A percentile compares a stretch with the other conserved stretches of the same genome.
These are phyloP conservation scores for Melitaea cinxia DNA, from an alignment of 1,140 invertebrate species.

Conservation along the genomic window DNA sequence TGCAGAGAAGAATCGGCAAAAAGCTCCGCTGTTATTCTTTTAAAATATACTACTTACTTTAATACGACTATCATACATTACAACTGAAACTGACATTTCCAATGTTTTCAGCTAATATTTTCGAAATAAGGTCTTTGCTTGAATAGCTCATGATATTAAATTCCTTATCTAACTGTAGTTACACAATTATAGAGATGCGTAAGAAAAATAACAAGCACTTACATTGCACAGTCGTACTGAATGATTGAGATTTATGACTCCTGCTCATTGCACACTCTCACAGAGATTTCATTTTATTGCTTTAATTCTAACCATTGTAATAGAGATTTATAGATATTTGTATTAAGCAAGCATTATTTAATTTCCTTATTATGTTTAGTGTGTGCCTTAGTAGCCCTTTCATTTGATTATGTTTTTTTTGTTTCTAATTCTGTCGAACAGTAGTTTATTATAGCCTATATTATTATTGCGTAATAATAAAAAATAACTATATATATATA, in stretches of 20 bases:
- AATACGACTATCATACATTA: too few relatives aligned
- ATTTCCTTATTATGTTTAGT: constrained; percentile 11
- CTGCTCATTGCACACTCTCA: constrained; percentile 3
- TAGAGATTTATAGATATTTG: constrained; percentile 7
- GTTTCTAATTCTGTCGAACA: too few relatives aligned
- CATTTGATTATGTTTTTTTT: not conserved
- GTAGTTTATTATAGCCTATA: too few relatives aligned
- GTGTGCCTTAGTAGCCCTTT: not conserved
- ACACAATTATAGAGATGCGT: not conserved
- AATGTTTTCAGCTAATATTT: too few relatives aligned
- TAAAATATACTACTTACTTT: too few relatives aligned
- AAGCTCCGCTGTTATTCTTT: too few relatives aligned
- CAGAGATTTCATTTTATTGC: constrained; percentile 15
- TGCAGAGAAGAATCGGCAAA: too few relatives aligned
- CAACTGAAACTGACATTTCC: too few relatives aligned
- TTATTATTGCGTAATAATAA: too few relatives aligned
- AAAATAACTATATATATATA: too few relatives aligned
- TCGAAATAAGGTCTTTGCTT: not conserved
- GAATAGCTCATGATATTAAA: too few relatives aligned
- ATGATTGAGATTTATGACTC: constrained; percentile 18
- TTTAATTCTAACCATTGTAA: constrained; percentile 7
- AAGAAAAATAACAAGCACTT: not conserved
- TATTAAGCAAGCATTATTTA: not conserved
- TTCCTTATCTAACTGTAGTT: not conserved
- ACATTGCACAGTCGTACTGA: not conserved